A percentile compares a stretch with the other conserved stretches of the same genome.
These are phyloP conservation scores for Chrysodeixis includens DNA, from an alignment of 2,888 invertebrate genomes.

Conservation along the genomic window DNA sequence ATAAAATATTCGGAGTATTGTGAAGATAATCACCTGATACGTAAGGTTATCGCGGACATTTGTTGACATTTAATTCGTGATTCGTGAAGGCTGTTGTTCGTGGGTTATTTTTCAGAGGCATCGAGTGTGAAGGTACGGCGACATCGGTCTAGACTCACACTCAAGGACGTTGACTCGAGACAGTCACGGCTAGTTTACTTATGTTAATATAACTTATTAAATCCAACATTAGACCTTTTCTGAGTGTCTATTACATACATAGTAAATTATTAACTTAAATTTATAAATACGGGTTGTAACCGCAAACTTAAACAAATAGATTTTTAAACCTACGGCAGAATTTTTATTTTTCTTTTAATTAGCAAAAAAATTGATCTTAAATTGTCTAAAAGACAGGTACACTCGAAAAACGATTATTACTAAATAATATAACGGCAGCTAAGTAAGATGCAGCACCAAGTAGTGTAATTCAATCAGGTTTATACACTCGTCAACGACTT, in stretches of 20 bases:
- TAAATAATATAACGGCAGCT: too few species aligned
- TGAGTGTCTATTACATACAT: background rate
- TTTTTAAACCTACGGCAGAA: too few species aligned
- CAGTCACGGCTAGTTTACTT: slow-evolving; percentile 5
- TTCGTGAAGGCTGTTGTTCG: slow-evolving; percentile 1
- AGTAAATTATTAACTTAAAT: too few species aligned
- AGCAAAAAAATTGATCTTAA: too few species aligned
- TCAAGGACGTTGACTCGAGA: background rate
- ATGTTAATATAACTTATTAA: background rate
- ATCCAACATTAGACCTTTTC: slow-evolving; percentile 4
- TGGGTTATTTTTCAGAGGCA: background rate
- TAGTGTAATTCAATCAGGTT: too few species aligned
- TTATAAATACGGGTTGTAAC: too few species aligned
- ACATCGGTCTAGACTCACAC: background rate
- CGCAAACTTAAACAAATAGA: too few species aligned
- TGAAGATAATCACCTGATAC: slow-evolving; percentile 20
- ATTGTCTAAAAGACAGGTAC: too few species aligned
- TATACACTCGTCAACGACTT: slow-evolving; percentile 5
- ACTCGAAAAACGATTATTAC: too few species aligned
- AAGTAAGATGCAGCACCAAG: too few species aligned
- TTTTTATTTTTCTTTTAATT: too few species aligned
- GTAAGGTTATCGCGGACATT: slow-evolving; percentile 15
- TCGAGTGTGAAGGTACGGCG: slow-evolving; percentile 5
- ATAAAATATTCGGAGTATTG: slow-evolving; percentile 1
- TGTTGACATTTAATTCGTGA: background rate